Base-by-base conservation (phyloP, 2,888 invertebrate genomes). In the Gymnoscelis rufifasciata region DNA sequence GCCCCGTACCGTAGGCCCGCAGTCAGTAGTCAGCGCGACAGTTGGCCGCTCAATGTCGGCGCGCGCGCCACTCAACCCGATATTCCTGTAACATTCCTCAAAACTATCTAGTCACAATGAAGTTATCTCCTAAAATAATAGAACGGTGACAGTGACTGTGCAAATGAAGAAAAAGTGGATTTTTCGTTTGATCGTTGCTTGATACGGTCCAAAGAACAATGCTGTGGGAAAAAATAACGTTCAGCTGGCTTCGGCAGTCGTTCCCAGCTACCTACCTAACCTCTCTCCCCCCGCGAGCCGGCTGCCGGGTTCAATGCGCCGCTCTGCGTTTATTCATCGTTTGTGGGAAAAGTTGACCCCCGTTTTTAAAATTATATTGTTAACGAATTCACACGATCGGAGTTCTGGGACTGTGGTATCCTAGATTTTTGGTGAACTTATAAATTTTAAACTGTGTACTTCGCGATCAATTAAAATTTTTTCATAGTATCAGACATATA, bases 201-300 rank as follows among this genome's bases (percentile, higher is more conserved):
- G 84, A 72, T 74, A 83, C 86, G 87, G 86, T 84, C 83, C 78
- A 82, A 84, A 81, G 87, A 83, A 87, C 87, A 87, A 87, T 87
- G 88, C 87, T 89, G 89, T 89, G 89, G 89, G 89, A 89, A 89
- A 89, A 89, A 89, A 86, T 89, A 89, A 89, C 89, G 89, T 88
- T 83, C 88, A 88, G 87, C 88, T 86, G 87, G 83, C 84, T 83
- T 83, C 83, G 83, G 69, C 84, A 77, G 77, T 83, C 86, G 86
- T 86, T 86, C 84, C 83, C 86, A 83, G 84, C 84, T 83, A 84
- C 82, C 86, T 84, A 83, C 84, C 77, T 73, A 71, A 67, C 77
- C 74, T 72, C 82, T 71, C 82, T 79, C 82, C 83, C 84, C 82
- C 83, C 86, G 76, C 81, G 71, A 65, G 72, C 74, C 77, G 78